Conservation (phyloP, 2,797 vertebrate genomes). For the Pteronotus mesoamericanus region DNA sequence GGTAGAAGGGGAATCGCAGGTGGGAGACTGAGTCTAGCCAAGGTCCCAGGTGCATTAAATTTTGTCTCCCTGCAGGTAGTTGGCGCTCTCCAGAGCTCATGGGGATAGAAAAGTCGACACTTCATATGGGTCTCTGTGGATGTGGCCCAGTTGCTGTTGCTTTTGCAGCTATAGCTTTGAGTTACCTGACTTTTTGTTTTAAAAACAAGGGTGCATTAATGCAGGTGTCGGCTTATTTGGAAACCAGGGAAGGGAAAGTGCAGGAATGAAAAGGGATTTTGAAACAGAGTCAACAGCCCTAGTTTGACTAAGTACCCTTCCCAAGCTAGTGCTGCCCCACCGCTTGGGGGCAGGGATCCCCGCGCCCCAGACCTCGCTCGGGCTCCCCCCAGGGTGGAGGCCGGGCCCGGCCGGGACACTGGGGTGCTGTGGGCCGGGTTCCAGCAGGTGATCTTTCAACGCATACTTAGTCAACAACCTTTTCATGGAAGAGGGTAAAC, state of each 20-base stretch:
- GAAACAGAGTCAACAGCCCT: background rate
- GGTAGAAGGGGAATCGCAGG: background rate
- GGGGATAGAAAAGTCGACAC: background rate
- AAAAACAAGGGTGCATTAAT: background rate
- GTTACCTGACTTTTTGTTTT: background rate
- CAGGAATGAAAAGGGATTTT: background rate
- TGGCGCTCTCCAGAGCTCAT: background rate
- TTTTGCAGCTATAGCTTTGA: background rate
- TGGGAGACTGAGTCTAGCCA: background rate
- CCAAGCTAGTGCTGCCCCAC: background rate
- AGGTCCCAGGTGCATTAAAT: background rate
- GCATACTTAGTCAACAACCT: background rate
- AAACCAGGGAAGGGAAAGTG: background rate
- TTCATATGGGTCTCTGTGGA: background rate
- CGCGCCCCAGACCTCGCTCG: rapidly evolving
- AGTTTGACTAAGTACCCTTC: background rate
- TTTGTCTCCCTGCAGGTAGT: background rate
- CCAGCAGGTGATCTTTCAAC: background rate
- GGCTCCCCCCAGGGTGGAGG: background rate
- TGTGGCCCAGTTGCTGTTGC: background rate
- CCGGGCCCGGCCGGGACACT: background rate
- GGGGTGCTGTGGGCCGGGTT: background rate
- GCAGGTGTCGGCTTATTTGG: background rate
- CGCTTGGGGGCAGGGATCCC: background rate
- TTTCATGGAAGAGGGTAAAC: background rate